These are phyloP conservation scores for Ephydatia muelleri DNA, from an alignment of 37 sponge, comb jelly and placozoan species.

Conservation along the genomic window DNA sequence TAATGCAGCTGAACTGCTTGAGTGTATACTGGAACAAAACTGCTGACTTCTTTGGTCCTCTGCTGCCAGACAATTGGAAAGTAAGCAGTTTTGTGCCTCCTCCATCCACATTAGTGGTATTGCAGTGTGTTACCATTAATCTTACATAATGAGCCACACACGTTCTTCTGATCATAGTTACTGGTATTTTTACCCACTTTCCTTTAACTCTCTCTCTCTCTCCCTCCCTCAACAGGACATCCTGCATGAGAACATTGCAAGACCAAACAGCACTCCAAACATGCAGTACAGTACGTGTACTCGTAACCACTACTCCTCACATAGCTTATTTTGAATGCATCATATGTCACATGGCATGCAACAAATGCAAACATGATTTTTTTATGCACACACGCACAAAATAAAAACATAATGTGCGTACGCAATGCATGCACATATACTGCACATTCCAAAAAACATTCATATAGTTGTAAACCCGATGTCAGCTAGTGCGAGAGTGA, in stretches of 20 bases:
- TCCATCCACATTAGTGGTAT: too few relatives aligned
- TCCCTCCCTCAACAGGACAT: conserved; percentile 6
- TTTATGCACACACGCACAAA: background rate
- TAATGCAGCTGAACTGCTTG: conserved; percentile 56
- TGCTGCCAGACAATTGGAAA: conserved; percentile 29
- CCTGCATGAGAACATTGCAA: conserved; percentile 18
- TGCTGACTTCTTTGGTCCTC: conserved; percentile 6
- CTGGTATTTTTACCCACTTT: background rate
- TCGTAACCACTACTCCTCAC: background rate
- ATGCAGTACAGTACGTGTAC: conserved; percentile 25
- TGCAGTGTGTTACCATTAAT: background rate
- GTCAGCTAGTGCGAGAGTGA: conserved; percentile 40
- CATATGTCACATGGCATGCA: background rate
- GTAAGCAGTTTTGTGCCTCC: conserved; percentile 9
- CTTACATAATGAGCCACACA: too few relatives aligned
- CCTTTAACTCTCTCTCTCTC: background rate
- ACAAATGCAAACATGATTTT: background rate
- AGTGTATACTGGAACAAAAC: conserved; percentile 62
- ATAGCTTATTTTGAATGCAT: background rate
- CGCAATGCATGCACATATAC: too few relatives aligned
- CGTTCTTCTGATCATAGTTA: too few relatives aligned
- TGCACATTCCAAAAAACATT: background rate
- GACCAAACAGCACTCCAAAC: conserved; percentile 3
- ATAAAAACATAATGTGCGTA: too few relatives aligned
- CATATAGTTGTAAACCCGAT: conserved; percentile 40